These are phyloP conservation scores for Xiphophorus hellerii DNA, from an alignment of 2,113 vertebrate species.

Conservation along the genomic window DNA sequence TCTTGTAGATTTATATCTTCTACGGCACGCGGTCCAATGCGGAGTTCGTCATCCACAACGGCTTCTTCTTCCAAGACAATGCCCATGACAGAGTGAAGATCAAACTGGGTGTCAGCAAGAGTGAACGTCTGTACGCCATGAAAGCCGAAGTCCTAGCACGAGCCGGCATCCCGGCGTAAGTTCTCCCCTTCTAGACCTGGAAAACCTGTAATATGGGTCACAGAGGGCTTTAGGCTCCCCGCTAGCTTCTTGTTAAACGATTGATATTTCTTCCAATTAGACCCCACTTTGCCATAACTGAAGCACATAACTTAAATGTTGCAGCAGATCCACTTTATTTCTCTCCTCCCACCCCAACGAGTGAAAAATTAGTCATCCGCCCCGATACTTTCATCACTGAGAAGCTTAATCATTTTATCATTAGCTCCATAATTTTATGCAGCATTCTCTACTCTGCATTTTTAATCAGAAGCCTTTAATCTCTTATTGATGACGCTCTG, in stretches of 20 bases:
- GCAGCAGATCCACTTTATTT: conserved; percentile 29
- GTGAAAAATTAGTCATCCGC: conserved; percentile 42
- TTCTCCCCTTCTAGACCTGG: conserved; percentile 34
- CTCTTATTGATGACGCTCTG: conserved; percentile 68
- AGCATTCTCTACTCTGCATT: conserved; percentile 50
- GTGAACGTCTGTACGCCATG: conserved; percentile 95
- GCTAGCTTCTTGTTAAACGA: conserved; percentile 22
- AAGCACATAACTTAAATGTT: conserved; percentile 58
- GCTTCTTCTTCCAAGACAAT: conserved; percentile 98
- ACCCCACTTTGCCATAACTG: conserved; percentile 44
- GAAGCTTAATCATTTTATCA: conserved; percentile 68
- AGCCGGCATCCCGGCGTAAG: conserved; percentile 96
- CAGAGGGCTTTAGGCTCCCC: conserved; percentile 20
- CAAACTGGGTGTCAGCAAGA: conserved; percentile 98
- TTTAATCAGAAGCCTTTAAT: conserved; percentile 68
- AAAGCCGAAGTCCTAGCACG: conserved; percentile 97
- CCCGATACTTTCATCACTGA: conserved; percentile 58
- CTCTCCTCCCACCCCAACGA: conserved; percentile 4
- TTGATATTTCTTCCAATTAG: conserved; percentile 50
- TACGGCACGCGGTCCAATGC: conserved; percentile 98
- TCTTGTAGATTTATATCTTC: conserved; percentile 96
- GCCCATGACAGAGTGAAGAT: conserved; percentile 98
- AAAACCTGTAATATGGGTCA: conserved; percentile 37
- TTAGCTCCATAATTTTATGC: conserved; percentile 68
- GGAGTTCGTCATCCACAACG: conserved; percentile 99